Conservation (phyloP, 2,888 invertebrate genomes). For the Scaptomyza caliginosa region DNA sequence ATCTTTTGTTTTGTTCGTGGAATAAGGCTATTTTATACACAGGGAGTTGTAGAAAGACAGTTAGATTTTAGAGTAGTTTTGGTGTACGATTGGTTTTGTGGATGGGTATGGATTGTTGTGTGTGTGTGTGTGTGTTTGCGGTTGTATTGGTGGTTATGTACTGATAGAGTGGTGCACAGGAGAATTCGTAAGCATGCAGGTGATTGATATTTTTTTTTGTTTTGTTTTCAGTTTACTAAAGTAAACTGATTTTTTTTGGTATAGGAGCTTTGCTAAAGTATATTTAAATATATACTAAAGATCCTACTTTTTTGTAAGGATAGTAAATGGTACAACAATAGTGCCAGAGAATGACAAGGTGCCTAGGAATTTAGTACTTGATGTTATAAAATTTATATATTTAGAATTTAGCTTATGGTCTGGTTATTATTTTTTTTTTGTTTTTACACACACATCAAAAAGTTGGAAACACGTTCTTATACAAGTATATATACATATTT, state of each 20-base stretch:
- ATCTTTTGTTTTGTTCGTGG: not conserved
- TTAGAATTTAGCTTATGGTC: conserved; percentile 21
- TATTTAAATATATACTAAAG: conserved; percentile 16
- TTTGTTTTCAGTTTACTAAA: conserved; percentile 1
- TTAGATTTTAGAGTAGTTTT: conserved; percentile 50
- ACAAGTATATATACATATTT: conserved; percentile 39
- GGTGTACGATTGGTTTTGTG: conserved; percentile 46
- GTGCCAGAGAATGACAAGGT: conserved; percentile 49
- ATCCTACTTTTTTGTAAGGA: conserved; percentile 6
- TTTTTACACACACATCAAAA: conserved; percentile 57
- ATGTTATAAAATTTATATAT: not conserved
- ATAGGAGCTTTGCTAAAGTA: conserved; percentile 3
- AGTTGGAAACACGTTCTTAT: conserved; percentile 40
- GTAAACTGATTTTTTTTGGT: not conserved
- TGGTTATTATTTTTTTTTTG: conserved; percentile 8
- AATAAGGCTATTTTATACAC: conserved; percentile 67
- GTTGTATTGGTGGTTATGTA: conserved; percentile 32
- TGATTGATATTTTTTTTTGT: conserved; percentile 23
- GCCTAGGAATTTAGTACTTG: conserved; percentile 34
- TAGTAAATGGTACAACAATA: conserved; percentile 36
- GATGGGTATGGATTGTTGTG: conserved; percentile 38
- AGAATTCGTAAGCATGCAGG: conserved; percentile 55
- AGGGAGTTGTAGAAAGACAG: conserved; percentile 82
- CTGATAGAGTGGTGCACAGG: conserved; percentile 44
- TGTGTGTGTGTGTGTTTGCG: conserved; percentile 19